Percentiles rank a stretch among this genome's conserved stretches.
These are phyloP conservation scores for Andrena fulva DNA, from an alignment of 2,888 invertebrate species.

Conservation along the genomic window DNA sequence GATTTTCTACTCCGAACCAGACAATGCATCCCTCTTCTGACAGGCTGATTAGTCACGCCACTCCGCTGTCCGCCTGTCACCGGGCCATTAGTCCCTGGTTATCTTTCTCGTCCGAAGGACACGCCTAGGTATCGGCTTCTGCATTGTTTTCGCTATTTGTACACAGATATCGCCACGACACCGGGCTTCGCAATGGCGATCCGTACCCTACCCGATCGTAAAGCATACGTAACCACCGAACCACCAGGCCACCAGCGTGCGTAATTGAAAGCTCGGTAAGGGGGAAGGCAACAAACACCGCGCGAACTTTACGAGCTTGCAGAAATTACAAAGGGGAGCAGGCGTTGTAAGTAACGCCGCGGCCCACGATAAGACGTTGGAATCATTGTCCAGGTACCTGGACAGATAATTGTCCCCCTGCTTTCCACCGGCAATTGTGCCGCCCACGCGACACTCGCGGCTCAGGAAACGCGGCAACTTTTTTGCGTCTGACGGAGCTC, in stretches of 20 bases:
- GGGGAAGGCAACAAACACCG: not conserved
- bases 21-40: conserved; percentile 1
- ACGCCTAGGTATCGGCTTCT: not conserved
- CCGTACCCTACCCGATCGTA: not conserved
- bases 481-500: conserved; percentile 16
- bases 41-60: conserved; percentile 31
- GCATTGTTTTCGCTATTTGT: conserved; percentile 31
- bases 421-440: conserved; percentile 30
- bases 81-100: conserved; percentile 51
- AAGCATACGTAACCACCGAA: conserved; percentile 2
- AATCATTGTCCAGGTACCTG: conserved; percentile 44
- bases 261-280: conserved; percentile 28
- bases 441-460: conserved; percentile 28
- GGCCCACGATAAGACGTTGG: conserved; percentile 45
- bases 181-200: not conserved
- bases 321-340: conserved; percentile 33
- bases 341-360: conserved; percentile 26
- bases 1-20: conserved; percentile 36
- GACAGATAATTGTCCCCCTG: conserved; percentile 54
- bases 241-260: no score
- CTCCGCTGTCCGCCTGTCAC: not conserved
- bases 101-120: conserved; percentile 40
- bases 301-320: conserved; percentile 44
- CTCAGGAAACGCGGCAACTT: conserved; percentile 20
- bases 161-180: conserved; percentile 1